Base-by-base conservation (phyloP, 2,113 vertebrate genomes). In the Hippocampus zosterae region DNA sequence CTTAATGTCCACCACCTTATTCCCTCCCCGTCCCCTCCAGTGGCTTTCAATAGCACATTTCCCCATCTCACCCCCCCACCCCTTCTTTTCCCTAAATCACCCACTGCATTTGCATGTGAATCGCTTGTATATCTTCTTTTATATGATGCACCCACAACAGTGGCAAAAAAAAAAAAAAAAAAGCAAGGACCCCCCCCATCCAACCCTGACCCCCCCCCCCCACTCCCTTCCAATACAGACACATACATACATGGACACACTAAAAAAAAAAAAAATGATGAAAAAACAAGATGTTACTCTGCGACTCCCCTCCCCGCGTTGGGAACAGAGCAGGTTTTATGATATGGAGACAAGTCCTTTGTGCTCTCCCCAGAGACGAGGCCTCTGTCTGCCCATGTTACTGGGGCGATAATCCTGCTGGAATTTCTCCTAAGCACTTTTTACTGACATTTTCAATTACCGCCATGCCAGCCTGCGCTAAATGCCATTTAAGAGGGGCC, bases 81-180 rank as follows among this genome's bases (percentile, higher is more conserved):
- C 86, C 85, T 91, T 91, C 91, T 86, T 90, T 91, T 91, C 91
- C 91, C 88, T 89, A 92, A 92, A 92, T 90, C 91, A 90, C 89
- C 87, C 89, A 81, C 83, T 74, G 56, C 85, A 93, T 93, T 93
- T 92, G 92, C 92, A 93, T 93, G 91, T 93, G 92, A 93, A 93
- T 92, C 75, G 88, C 91, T 93, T 93, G 91, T 93, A 92, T 92
- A 92, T 92, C 91, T 92, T 92, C 92, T 91, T 93, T 93, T 92
- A 92, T 93, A 93, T 92, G 92, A 93, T 93, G 90, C 90, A 89
- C 90, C 88, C 90, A 92, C 92, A 93, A 93, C 92, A 91, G 90
- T 91, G 88, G 89, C 80, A 77, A 85, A 77, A 87, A 79, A 85
- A 29, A 29, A 29, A 83, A 82, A 80, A n/a, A 56, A 41, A 8